These are phyloP conservation scores for Petrocephalus zakoni DNA, from an alignment of 2,113 vertebrate species.

Conservation along the genomic window DNA sequence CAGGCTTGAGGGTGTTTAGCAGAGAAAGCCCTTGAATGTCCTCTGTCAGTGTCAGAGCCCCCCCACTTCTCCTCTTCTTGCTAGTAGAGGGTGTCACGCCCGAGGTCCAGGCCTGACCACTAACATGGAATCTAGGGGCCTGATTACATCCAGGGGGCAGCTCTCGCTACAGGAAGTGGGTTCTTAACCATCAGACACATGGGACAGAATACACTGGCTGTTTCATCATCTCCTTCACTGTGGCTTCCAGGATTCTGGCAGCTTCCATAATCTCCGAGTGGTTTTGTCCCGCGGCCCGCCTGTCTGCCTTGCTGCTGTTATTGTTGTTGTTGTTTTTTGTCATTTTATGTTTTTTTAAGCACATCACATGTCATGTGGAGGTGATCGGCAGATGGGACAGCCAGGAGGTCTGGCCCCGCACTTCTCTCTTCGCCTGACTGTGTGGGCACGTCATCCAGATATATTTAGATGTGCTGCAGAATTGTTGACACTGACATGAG, in stretches of 20 bases:
- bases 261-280: background rate
- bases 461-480: background rate
- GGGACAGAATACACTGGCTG: background rate
- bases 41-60: background rate
- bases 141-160: background rate
- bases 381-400: background rate
- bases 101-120: background rate
- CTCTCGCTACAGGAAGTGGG: background rate
- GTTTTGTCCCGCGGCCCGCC: background rate
- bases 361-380: background rate
- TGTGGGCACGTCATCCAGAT: background rate
- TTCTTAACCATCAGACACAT: background rate
- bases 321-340: background rate
- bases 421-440: background rate
- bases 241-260: background rate
- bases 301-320: background rate
- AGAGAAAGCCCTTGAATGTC: background rate
- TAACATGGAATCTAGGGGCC: background rate
- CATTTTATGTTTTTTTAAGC: background rate
- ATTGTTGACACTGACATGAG: conserved; percentile 19
- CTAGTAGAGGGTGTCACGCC: too few relatives aligned
- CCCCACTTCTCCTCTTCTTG: background rate
- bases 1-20: background rate
- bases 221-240: background rate
- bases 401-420: background rate